Evolutionary conservation across 2,797 vertebrate species (phyloP), one percentile per base, ranked within the genome.

Genomic region (Cynopterus sphinx): DNA sequence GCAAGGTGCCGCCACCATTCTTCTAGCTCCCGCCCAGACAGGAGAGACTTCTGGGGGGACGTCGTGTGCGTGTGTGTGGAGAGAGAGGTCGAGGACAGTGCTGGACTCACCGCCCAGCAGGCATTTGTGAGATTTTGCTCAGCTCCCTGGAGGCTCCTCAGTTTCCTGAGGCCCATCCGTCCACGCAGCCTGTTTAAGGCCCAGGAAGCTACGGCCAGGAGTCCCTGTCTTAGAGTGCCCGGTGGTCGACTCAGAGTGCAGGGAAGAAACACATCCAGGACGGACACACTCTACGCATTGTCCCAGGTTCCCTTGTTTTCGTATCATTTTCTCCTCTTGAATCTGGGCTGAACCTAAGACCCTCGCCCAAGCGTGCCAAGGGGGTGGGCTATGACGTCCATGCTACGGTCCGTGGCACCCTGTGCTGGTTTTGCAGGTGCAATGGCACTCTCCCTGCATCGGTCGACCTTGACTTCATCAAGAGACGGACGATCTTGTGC

Each of bases 221-320:
- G n/a, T 17, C 65, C 46, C 59, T 53, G 26, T 11, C 7, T 53
- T 24, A 31, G 17, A 9, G 1, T 4, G 3, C 10, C 24, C 1
- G 3, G 3, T 6, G 26, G 4, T 63, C 28, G 31, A n/a, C 65
- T 90, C 17, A 24, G 49, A 57, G 15, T 49, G 46, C 46, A 15
- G 9, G 31, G 26, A 31, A 5, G 5, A 24, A 49, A 3, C 13
- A 31, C 17, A 22, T 7, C 5, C 8, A 4, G 46, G 3, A 4
- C 15, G 46, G 26, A 43, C 11, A 61, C 9, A 10, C 8, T 24
- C 41, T 17, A 12, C 1, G 1, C 26, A n/a, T 26, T 3, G 13
- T 2, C 24, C 41, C 36, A 12, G 5, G 7, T 9, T 26, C n/a
- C 17, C n/a, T 24, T 11, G 7, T 24, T 19, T 46, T 57, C 28